Base-by-base conservation (phyloP, 2,113 vertebrate species). In the Sylvietta virens region DNA sequence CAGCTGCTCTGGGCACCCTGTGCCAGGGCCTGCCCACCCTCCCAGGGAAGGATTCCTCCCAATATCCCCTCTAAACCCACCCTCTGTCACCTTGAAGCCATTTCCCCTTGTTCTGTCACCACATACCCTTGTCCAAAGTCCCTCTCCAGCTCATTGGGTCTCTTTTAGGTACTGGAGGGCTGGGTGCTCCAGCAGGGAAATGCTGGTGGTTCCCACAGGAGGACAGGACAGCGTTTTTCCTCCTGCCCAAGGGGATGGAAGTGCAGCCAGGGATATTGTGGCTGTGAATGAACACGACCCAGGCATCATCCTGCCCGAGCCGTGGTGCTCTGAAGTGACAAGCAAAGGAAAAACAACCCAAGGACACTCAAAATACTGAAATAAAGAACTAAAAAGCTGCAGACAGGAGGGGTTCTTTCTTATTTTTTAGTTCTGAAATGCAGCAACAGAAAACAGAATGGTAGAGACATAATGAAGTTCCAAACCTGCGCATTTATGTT, bases 1-100 rank as follows among this genome's bases (percentile, higher is more conserved):
- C 76, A 65, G 58, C 37, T 37, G 0, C 58, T 44, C 57, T 86
- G 64, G 39, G 47, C 28, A 79, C 30, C 69, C 47, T 88, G 58
- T 65, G 67, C 67, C 86, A 65, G 27, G 14, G 14, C 18, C 35
- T 72, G 0, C 1, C 14, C 27, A 37, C 5, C 14, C 58, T 66
- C 28, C 0, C 8, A 51, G 37, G 17, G 8, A 5, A 27, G 1
- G 12, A 30, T 60, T 81, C 1, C 28, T 22, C 51, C 44, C 4
- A 28, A 8, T 5, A 44, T 24, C 37, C 18, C 15, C 18, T 8
- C 37, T 11, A 24, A 23, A 4, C 15, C 67, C 13, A 0, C 27
- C 8, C 44, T 72, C 44, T 28, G 19, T 19, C 58, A 31, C 4
- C 57, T 13, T 44, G 44, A 44, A 57, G 31, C 33, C 51, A 44